Conservation (phyloP, 2,797 vertebrate species). For the Telmatherina bonti region DNA sequence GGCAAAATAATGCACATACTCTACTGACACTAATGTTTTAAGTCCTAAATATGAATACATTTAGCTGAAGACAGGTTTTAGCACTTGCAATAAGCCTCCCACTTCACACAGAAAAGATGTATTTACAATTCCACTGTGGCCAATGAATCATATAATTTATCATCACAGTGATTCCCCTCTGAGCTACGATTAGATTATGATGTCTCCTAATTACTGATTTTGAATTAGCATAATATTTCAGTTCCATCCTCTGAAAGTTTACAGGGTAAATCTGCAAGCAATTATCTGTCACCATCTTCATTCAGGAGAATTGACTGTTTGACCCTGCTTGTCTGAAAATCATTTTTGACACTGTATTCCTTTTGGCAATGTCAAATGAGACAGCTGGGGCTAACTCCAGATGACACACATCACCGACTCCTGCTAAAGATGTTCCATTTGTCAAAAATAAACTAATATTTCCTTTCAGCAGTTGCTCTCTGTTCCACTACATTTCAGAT, state of each 20-base stretch:
- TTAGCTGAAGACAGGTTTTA: conserved; percentile 23
- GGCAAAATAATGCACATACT: too few relatives aligned
- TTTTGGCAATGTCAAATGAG: conserved; percentile 81
- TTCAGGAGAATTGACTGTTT: conserved; percentile 71
- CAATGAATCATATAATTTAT: conserved; percentile 72
- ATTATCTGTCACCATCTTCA: conserved; percentile 75
- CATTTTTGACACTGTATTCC: conserved; percentile 73
- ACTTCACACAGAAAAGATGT: conserved; percentile 38
- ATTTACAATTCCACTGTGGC: conserved; percentile 59
- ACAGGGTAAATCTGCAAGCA: conserved; percentile 74
- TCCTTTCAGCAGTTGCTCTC: conserved; percentile 63
- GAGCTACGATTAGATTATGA: conserved; percentile 72
- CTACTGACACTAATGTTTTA: neutral
- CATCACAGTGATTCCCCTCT: conserved; percentile 64
- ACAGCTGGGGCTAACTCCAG: conserved; percentile 70
- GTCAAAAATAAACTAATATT: conserved; percentile 77
- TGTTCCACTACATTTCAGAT: conserved; percentile 54
- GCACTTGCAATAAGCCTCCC: conserved; percentile 22
- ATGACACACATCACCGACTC: conserved; percentile 68
- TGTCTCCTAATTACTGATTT: conserved; percentile 72
- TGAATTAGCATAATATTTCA: conserved; percentile 73
- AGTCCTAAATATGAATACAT: conserved; percentile 17
- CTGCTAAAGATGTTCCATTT: conserved; percentile 75
- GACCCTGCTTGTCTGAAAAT: conserved; percentile 77
- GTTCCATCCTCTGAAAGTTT: conserved; percentile 65